Evolutionary conservation across 1,140 invertebrate genomes (phyloP).

Genomic region (Tetragnatha versicolor): DNA sequence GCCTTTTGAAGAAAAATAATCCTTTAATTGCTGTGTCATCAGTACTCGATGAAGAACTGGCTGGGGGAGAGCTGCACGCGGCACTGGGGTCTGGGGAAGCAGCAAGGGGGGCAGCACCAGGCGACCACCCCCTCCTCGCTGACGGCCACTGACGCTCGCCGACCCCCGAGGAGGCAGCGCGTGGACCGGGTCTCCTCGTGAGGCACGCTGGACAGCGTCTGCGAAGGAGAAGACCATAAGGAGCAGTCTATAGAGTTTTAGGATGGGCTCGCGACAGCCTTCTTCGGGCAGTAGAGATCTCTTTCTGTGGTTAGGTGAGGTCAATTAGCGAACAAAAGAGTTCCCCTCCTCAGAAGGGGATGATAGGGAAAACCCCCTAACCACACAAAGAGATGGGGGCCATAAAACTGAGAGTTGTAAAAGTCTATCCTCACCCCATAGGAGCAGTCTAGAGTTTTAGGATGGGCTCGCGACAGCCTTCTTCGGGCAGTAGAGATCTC

Average conservation of each 20-base stretch:
- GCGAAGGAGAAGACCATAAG: background rate
- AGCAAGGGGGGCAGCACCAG: constrained; percentile 15
- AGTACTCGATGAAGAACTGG: constrained; percentile 39
- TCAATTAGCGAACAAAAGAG: background rate
- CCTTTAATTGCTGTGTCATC: too few relatives aligned
- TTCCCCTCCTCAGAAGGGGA: too few relatives aligned
- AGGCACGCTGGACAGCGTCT: background rate
- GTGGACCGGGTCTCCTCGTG: background rate
- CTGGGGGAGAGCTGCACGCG: constrained; percentile 29
- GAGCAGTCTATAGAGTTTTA: background rate
- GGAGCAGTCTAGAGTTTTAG: too few relatives aligned
- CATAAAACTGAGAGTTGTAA: too few relatives aligned
- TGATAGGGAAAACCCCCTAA: too few relatives aligned
- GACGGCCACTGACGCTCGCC: constrained; percentile 1
- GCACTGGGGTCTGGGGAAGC: constrained; percentile 2
- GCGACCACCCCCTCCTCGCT: background rate
- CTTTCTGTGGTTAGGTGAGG: background rate
- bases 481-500: too few relatives aligned
- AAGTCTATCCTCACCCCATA: too few relatives aligned
- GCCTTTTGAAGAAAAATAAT: too few relatives aligned
- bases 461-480: too few relatives aligned
- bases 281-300: background rate
- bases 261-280: background rate
- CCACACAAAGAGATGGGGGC: too few relatives aligned
- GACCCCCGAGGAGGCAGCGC: too few relatives aligned